phyloP scores from a whole-genome alignment of 2,888 invertebrate species.

The Lasioglossum zephyrum region DNA sequence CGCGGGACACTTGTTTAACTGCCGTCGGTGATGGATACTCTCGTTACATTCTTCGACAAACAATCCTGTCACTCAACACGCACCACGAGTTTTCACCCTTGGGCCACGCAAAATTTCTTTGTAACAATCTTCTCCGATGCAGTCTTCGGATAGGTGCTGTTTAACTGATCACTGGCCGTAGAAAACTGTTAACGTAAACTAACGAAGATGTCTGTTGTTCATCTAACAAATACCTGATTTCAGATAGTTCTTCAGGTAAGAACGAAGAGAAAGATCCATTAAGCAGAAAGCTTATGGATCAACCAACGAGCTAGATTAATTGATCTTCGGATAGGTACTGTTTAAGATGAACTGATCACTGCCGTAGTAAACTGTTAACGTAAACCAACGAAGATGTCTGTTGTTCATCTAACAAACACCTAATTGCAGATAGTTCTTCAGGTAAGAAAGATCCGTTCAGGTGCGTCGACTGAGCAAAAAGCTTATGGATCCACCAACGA shows the following conservation, averaged over 20 bases:
- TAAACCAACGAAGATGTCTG: too few species aligned
- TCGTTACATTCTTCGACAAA: slow-evolving; percentile 24
- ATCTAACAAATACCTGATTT: background rate
- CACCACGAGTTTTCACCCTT: background rate
- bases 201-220: background rate
- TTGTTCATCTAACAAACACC: too few species aligned
- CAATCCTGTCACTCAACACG: background rate
- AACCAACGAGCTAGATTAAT: too few species aligned
- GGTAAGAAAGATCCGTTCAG: background rate
- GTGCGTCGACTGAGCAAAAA: background rate
- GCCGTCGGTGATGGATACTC: background rate
- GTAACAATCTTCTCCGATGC: background rate
- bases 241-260: background rate
- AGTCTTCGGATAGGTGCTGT: background rate
- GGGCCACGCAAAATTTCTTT: background rate
- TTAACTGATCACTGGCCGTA: background rate
- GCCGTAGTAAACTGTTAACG: too few species aligned
- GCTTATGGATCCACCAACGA: background rate
- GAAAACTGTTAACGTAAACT: background rate
- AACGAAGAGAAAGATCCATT: background rate
- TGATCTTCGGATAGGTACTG: too few species aligned
- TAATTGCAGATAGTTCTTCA: too few species aligned
- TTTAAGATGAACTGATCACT: too few species aligned
- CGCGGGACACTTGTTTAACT: background rate
- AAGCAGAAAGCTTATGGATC: too few species aligned